Conservation (phyloP, 2,888 invertebrate genomes). For the Agriotes lineatus region DNA sequence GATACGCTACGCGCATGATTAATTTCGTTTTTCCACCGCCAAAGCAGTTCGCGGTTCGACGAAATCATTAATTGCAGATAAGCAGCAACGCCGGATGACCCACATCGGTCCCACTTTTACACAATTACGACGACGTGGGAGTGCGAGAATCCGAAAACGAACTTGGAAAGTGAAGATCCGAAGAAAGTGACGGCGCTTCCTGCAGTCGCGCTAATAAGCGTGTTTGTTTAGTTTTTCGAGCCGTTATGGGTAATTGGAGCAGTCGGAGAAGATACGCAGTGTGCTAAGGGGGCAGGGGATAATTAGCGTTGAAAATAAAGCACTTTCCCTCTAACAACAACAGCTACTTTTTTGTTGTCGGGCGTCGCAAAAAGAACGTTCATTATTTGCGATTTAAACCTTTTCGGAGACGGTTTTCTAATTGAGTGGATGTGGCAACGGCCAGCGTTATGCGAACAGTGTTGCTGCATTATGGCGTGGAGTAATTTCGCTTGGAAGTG, state of each 20-base stretch:
- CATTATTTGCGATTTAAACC: not conserved
- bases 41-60: not conserved
- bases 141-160: constrained; percentile 11
- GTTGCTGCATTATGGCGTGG: too few relatives aligned
- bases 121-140: constrained; percentile 8
- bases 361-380: not conserved
- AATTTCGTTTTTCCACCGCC: not conserved
- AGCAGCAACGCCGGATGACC: not conserved
- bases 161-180: constrained; percentile 14
- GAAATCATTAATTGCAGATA: not conserved
- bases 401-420: not conserved
- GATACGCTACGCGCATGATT: not conserved
- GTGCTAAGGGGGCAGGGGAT: too few relatives aligned
- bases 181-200: constrained; percentile 10
- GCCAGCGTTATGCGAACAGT: not conserved
- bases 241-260: not conserved
- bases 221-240: not conserved
- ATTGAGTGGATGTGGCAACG: not conserved
- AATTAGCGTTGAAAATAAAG: not conserved
- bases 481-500: not conserved
- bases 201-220: not conserved
- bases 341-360: too few relatives aligned
- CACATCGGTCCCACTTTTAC: not conserved
- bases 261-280: not conserved
- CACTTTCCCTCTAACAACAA: constrained; percentile 6